A percentile compares a stretch with the other conserved stretches of the same genome.
Evolutionary conservation across 2,888 invertebrate species (phyloP).

Genomic region (Pediacus dermestoides): DNA sequence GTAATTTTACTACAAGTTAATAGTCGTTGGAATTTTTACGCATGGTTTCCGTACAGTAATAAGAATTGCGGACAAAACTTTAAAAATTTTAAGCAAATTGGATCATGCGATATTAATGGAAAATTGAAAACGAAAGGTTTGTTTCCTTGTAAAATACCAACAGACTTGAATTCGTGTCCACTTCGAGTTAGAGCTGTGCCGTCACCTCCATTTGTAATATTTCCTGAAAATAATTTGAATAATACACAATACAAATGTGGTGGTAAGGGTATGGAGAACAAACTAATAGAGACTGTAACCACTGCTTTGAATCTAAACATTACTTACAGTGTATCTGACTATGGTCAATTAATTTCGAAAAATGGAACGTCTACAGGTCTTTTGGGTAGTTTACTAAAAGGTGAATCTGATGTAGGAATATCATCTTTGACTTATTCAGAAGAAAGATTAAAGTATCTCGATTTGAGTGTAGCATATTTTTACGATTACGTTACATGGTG

Average conservation of each 20-base stretch:
- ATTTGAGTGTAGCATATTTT: background rate
- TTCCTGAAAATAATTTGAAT: too few species aligned
- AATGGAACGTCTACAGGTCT: constrained; percentile 1
- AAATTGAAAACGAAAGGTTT: too few species aligned
- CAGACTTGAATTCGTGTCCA: too few species aligned
- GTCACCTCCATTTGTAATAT: too few species aligned
- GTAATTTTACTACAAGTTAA: too few species aligned
- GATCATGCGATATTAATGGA: too few species aligned
- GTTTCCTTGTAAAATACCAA: too few species aligned
- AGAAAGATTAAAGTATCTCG: constrained; percentile 3
- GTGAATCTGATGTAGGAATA: background rate
- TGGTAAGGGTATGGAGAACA: constrained; percentile 1
- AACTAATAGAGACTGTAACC: background rate
- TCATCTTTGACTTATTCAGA: background rate
- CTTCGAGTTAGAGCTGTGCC: too few species aligned
- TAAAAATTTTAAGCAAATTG: too few species aligned
- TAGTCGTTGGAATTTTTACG: too few species aligned
- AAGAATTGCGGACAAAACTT: too few species aligned
- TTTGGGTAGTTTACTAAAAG: background rate
- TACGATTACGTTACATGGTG: constrained; percentile 7
- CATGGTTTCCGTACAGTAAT: too few species aligned
- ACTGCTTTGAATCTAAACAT: background rate
- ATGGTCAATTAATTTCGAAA: background rate
- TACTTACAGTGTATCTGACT: background rate
- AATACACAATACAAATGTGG: background rate